A percentile compares a stretch with the other conserved stretches of the same genome.
These are phyloP conservation scores for Drosophila fungiperda DNA, from an alignment of 2,888 invertebrate genomes.

Conservation along the genomic window DNA sequence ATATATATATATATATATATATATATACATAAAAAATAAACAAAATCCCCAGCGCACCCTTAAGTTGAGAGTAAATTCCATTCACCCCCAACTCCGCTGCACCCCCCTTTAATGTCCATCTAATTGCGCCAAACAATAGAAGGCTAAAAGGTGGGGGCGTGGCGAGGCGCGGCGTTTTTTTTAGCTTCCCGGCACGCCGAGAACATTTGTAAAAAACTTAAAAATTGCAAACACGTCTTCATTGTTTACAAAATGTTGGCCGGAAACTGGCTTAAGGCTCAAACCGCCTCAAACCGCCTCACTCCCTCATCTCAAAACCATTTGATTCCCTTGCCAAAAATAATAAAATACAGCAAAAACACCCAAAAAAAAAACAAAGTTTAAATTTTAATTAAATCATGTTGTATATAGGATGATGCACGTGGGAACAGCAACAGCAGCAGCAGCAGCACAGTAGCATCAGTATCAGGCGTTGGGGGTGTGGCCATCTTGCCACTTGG, in stretches of 20 bases:
- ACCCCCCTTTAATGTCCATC: constrained; percentile 45
- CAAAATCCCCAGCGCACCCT: constrained; percentile 17
- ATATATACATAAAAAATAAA: constrained; percentile 10
- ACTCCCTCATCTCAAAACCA: not conserved
- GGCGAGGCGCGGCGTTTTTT: constrained; percentile 13
- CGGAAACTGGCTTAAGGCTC: constrained; percentile 59
- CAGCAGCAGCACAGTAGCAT: constrained; percentile 12
- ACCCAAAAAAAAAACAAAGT: constrained; percentile 52
- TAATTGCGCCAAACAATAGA: constrained; percentile 69
- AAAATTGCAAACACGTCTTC: constrained; percentile 81
- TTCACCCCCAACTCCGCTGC: not conserved
- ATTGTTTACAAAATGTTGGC: constrained; percentile 79
- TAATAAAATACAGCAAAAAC: constrained; percentile 9
- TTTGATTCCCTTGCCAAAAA: constrained; percentile 58
- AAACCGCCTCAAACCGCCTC: not conserved
- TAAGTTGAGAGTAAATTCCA: constrained; percentile 10
- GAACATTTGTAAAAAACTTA: constrained; percentile 75
- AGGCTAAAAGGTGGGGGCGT: constrained; percentile 27
- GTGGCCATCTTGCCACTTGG: constrained; percentile 46
- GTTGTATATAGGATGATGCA: constrained; percentile 77
- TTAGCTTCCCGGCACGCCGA: constrained; percentile 29
- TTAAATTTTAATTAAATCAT: constrained; percentile 81
- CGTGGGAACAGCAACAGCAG: constrained; percentile 61
- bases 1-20: constrained; percentile 54
- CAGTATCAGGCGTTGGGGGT: not conserved